Evolutionary conservation across 2,888 invertebrate species (phyloP).

Genomic region (Lochmaea crataegi): DNA sequence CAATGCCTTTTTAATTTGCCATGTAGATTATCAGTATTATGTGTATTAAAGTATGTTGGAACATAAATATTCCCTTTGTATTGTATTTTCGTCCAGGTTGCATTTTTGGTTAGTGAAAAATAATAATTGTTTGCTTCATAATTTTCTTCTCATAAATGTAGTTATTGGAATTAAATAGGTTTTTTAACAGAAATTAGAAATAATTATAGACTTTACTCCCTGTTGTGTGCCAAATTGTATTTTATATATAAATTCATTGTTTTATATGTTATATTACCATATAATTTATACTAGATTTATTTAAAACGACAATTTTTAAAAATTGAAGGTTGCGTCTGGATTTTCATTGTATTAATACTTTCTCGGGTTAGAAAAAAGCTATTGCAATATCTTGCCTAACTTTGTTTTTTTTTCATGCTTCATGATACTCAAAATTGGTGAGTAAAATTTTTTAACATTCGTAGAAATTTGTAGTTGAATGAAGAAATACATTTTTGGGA

Average conservation of each 20-base stretch:
- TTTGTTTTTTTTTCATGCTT: conserved; percentile 23
- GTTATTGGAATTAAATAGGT: neutral
- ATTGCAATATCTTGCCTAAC: neutral
- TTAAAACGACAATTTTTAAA: no score
- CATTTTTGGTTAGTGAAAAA: neutral
- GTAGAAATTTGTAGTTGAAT: neutral
- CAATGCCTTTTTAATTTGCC: neutral
- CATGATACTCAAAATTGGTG: conserved; percentile 26
- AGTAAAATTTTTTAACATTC: conserved; percentile 12
- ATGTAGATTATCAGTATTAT: neutral
- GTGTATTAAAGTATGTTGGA: no score
- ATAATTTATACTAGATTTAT: neutral
- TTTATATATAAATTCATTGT: neutral
- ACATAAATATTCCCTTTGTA: neutral
- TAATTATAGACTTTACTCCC: neutral
- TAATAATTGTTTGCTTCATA: neutral
- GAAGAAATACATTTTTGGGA: neutral
- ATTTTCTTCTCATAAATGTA: neutral
- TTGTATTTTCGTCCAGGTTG: neutral
- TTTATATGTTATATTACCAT: neutral
- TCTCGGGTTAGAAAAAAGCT: neutral
- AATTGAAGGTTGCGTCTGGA: neutral
- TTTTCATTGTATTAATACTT: neutral
- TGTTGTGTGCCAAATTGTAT: conserved; percentile 24
- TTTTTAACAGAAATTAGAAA: conserved; percentile 1